Evolutionary conservation across 2,888 invertebrate species (phyloP), one percentile per base, ranked within the genome.

Genomic region (Drosophila infuscata): DNA sequence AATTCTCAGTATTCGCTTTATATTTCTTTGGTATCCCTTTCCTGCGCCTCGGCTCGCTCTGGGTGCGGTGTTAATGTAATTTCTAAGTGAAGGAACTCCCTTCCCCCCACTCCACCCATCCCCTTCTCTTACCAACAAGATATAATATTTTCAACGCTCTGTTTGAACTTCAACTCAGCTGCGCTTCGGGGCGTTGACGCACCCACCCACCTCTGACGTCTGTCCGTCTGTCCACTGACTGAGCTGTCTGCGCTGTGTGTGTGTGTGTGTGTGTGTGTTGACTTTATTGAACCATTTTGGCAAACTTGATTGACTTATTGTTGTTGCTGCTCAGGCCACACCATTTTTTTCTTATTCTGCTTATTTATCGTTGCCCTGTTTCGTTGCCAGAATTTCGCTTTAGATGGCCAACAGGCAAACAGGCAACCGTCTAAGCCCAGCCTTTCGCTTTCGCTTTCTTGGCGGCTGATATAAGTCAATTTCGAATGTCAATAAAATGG

Each of bases 401-500:
- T 48, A 29, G 54, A 68, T 72, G 64, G 76, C 76, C 76, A 76
- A 52, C 46, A 38, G 38, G 9, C 33, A 29, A 38, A 53, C 52
- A 64, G 77, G 73, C 77, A 70, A 67, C 81, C 85, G 87, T 76
- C 85, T 82, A 82, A 85, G 74, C 67, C 70, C 76, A 74, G 70
- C 74, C 82, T 54, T 46, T 46, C 57, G 61, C 58, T 64, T 71
- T 74, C 63, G 36, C 51, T 41, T 53, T 68, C 59, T 67, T 57
- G 32, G 48, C 70, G 71, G 53, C 60, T 52, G 75, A 74, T 83
- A 86, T 83, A 88, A 87, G 84, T 87, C 88, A 87, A 87, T 87
- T 87, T 86, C 71, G 64, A 76, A 81, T 87, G 88, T 88, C 87
- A 86, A 88, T 88, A 87, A 88, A 83, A 87, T 88, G 87, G 75